Percentiles rank a stretch among this genome's conserved stretches.
Conservation (phyloP, 2,113 vertebrate species). For the Corydoras sp. region DNA sequence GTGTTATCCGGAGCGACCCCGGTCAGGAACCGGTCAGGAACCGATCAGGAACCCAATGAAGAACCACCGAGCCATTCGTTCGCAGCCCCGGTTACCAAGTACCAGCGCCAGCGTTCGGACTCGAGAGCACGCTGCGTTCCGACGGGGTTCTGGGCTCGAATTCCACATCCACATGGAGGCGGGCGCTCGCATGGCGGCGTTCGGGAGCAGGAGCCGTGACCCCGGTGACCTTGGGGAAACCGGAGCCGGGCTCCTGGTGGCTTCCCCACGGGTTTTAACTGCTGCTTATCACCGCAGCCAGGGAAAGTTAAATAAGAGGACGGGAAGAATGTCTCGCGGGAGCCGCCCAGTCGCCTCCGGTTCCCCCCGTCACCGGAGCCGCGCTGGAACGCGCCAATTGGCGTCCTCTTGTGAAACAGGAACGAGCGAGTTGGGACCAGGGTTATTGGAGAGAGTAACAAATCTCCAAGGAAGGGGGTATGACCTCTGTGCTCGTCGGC, state of each 20-base stretch:
- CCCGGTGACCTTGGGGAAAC: slow-evolving; percentile 20
- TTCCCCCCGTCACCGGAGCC: background rate
- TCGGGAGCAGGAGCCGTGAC: background rate
- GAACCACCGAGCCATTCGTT: slow-evolving; percentile 35
- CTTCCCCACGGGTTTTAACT: slow-evolving; percentile 14
- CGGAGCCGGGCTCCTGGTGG: slow-evolving; percentile 17
- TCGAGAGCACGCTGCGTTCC: background rate
- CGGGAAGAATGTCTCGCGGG: background rate
- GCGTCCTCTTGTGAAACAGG: too few species aligned
- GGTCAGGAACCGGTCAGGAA: too few species aligned
- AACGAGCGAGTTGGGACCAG: too few species aligned
- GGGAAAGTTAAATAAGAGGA: slow-evolving; percentile 9
- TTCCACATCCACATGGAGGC: background rate
- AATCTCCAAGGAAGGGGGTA: too few species aligned
- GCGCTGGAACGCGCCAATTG: background rate
- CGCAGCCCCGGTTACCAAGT: slow-evolving; percentile 51
- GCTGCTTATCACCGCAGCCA: slow-evolving; percentile 13
- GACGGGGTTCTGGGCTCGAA: background rate
- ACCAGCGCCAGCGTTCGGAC: slow-evolving; percentile 49
- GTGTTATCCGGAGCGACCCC: slow-evolving; percentile 52
- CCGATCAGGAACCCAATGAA: slow-evolving; percentile 57
- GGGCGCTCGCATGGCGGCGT: background rate
- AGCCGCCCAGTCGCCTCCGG: background rate
- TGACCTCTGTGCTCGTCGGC: too few species aligned
- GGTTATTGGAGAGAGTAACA: too few species aligned